Base-by-base conservation (phyloP, 1,140 invertebrate genomes). In the Eufriesea mexicana region DNA sequence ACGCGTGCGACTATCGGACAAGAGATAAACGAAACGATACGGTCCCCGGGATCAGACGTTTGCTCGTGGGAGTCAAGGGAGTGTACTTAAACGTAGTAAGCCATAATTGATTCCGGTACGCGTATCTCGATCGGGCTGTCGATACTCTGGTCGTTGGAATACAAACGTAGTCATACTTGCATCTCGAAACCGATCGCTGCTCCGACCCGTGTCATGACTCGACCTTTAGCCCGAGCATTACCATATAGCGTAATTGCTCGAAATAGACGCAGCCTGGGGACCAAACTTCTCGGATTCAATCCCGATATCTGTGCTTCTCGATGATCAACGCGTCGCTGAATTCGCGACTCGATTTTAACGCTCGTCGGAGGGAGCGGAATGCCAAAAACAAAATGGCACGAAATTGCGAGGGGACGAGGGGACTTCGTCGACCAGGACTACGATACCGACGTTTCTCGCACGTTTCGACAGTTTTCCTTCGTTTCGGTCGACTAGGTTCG, bases 131-230 rank as follows among this genome's bases (percentile, higher is more conserved):
- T 72, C 70, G 28, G 23, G 47, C 16, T 54, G 45, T 54, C 49
- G 51, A 72, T 72, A 72, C 25, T 2, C 54, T 18, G 54, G 59
- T 57, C 49, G 45, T 59, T 45, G 23, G 71, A 59, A 12, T 47
- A 18, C 23, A 23, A 74, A 25, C 28, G 20, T 72, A n/a, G 12
- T 55, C 54, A 6, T 57, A 45, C 51, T 23, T 9, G 51, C 51
- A 55, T 42, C 70, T 23, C 54, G 28, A 45, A 23, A 59, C 59
- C 35, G 57, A 59, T 25, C 35, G 18, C 55, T 16, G 12, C 0
- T 61, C 59, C 16, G 42, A 74, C 25, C 71, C 55, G 35, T 59
- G 54, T 59, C 54, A 61, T 61, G 71, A 74, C 55, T 74, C 71
- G 54, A 45, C 71, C 59, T 42, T 74, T 35, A 16, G 42, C 23